These are phyloP conservation scores for Acronicta aceris DNA, from an alignment of 2,888 invertebrate species.

Conservation along the genomic window DNA sequence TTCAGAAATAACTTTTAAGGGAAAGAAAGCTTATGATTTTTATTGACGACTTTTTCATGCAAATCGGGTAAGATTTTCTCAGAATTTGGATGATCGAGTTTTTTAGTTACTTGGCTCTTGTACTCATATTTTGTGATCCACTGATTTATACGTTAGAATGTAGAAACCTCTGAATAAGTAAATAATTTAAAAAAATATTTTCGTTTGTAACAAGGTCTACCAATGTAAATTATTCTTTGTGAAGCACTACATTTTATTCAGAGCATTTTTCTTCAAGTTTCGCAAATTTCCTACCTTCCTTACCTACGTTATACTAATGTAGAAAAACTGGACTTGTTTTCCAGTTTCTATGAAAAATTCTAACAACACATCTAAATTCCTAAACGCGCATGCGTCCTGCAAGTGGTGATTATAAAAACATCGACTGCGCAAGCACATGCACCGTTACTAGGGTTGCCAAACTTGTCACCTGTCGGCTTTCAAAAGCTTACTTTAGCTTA, in stretches of 20 bases:
- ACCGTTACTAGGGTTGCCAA: constrained; percentile 46
- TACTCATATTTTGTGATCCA: background rate
- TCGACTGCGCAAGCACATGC: constrained; percentile 40
- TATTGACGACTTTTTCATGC: constrained; percentile 39
- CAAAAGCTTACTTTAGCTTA: too few relatives aligned
- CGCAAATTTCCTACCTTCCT: background rate
- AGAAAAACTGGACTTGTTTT: constrained; percentile 31
- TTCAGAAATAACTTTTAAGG: constrained; percentile 26
- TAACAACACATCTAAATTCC: constrained; percentile 48
- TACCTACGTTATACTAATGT: constrained; percentile 9
- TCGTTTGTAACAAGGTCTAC: too few relatives aligned
- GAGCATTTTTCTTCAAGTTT: constrained; percentile 1
- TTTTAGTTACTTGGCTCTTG: constrained; percentile 3
- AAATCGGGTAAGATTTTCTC: constrained; percentile 25
- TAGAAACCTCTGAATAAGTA: background rate
- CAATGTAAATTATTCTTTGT: too few relatives aligned
- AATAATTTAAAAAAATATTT: too few relatives aligned
- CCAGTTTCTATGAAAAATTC: constrained; percentile 44
- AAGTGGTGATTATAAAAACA: constrained; percentile 53
- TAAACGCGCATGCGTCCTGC: constrained; percentile 46
- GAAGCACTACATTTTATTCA: background rate
- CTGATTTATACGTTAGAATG: constrained; percentile 4
- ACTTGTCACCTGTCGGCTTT: constrained; percentile 1
- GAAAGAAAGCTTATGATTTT: constrained; percentile 28
- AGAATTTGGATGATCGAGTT: constrained; percentile 20